phyloP scores from a whole-genome alignment of 2,113 vertebrate species.

The Microtus montanus region DNA sequence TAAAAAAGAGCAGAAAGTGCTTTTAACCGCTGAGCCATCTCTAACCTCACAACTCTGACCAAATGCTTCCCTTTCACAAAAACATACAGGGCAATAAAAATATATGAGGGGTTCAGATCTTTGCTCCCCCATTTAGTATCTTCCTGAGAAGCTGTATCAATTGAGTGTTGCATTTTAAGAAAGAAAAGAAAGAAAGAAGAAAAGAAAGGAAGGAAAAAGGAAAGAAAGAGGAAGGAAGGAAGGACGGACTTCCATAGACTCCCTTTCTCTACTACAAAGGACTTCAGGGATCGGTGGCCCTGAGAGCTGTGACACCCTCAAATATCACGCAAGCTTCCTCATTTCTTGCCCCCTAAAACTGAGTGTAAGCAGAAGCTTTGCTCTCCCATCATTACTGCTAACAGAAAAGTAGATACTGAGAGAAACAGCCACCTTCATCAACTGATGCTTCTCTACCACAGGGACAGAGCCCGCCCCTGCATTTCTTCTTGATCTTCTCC shows the following conservation, averaged over 20 bases:
- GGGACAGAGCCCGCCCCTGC: neutral
- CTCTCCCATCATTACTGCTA: neutral
- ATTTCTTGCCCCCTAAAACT: no score
- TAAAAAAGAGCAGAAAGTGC: neutral
- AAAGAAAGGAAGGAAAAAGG: neutral
- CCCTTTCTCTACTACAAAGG: neutral
- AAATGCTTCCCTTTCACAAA: neutral
- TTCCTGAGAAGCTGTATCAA: neutral
- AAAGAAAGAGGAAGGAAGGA: no score
- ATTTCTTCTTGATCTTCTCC: neutral
- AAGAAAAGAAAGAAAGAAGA: no score
- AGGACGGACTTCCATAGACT: neutral
- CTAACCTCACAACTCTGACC: neutral
- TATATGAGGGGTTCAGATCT: neutral
- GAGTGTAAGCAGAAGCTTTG: neutral
- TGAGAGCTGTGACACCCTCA: neutral
- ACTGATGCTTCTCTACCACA: neutral
- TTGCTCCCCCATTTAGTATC: neutral
- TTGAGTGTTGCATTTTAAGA: neutral
- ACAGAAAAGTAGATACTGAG: rapidly evolving
- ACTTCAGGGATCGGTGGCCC: neutral
- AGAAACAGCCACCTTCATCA: neutral
- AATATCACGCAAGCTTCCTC: neutral
- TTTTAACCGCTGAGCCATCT: neutral
- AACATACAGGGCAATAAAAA: neutral